Conservation (phyloP, 2,113 vertebrate species). For the Aviceda subcristata region DNA sequence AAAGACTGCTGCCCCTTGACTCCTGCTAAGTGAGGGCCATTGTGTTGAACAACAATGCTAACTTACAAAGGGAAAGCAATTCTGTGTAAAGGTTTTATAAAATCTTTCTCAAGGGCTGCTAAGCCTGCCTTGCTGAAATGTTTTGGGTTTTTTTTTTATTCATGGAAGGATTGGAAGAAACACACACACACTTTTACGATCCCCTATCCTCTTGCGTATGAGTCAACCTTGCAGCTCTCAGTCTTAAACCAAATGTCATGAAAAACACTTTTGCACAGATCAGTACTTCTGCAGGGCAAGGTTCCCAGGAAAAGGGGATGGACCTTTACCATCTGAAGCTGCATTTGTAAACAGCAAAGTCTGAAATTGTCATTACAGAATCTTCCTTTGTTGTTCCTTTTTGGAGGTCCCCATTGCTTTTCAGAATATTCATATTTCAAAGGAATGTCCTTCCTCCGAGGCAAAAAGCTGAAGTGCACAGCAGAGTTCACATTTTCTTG, state of each 20-base stretch:
- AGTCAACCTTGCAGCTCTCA: background rate
- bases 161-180: background rate
- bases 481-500: background rate
- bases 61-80: background rate
- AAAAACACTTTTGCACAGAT: background rate
- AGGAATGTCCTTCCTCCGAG: background rate
- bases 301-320: background rate
- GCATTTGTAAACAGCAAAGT: background rate
- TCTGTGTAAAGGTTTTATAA: conserved; percentile 9
- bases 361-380: background rate
- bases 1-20: conserved; percentile 22
- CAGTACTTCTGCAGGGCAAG: background rate
- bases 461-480: background rate
- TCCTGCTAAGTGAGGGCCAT: conserved; percentile 7
- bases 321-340: background rate
- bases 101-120: conserved; percentile 23
- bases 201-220: background rate
- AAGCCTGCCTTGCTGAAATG: background rate
- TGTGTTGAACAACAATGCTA: conserved; percentile 34
- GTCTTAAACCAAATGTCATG: background rate
- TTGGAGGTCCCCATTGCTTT: background rate
- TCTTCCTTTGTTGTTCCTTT: background rate
- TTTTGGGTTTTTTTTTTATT: background rate
- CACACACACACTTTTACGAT: background rate
- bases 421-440: background rate